Conservation (phyloP, 1,140 invertebrate genomes). For the Telenomus remus region DNA sequence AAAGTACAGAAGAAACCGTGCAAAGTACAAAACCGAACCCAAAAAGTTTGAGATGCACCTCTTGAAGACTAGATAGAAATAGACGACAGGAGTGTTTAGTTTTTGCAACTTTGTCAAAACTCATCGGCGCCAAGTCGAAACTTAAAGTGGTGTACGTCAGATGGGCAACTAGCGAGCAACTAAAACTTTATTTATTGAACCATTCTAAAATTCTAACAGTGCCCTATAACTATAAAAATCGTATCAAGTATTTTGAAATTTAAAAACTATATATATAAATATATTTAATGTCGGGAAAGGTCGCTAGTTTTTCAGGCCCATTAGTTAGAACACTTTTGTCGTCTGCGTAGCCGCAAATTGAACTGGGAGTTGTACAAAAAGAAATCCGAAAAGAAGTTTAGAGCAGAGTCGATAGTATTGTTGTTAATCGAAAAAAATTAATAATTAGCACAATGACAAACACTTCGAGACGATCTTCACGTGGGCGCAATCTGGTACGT, state of each 20-base stretch:
- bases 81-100: constrained; percentile 1
- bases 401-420: constrained; percentile 57
- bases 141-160: background rate
- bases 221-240: too few relatives aligned
- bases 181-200: background rate
- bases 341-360: constrained; percentile 5
- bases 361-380: constrained; percentile 60
- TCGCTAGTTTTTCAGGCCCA: too few relatives aligned
- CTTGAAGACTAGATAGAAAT: constrained; percentile 7
- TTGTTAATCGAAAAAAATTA: constrained; percentile 46
- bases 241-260: too few relatives aligned
- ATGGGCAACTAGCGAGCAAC: background rate
- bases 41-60: constrained; percentile 17
- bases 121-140: too few relatives aligned
- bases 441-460: constrained; percentile 13
- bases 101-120: background rate
- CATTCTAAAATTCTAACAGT: background rate
- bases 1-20: constrained; percentile 14
- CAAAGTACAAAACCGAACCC: constrained; percentile 16
- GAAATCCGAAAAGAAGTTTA: constrained; percentile 29
- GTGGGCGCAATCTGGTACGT: constrained; percentile 73
- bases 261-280: too few relatives aligned
- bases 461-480: constrained; percentile 65
- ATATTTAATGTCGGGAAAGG: too few relatives aligned
- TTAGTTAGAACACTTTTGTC: too few relatives aligned